phyloP scores from a whole-genome alignment of 1,140 invertebrate genomes.

The Sitophilus oryzae region DNA sequence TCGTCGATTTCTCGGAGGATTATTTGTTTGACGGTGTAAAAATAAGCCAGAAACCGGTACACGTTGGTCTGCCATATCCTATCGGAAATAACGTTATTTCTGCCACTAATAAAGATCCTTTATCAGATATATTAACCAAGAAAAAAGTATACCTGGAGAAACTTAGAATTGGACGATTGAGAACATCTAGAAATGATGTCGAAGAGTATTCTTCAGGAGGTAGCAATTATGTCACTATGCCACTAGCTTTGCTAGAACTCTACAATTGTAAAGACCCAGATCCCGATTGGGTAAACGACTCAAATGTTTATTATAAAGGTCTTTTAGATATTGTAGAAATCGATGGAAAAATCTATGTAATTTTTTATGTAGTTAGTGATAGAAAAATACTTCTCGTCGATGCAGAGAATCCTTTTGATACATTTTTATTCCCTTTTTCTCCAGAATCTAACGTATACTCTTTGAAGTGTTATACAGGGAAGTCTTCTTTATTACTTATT shows the following conservation, averaged over 20 bases:
- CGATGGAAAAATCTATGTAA: slow-evolving; percentile 5
- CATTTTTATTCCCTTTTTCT: neutral
- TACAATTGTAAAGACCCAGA: slow-evolving; percentile 8
- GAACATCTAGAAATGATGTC: neutral
- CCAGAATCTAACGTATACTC: neutral
- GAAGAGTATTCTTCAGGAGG: neutral
- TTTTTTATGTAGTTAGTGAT: slow-evolving; percentile 6
- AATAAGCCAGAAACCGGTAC: neutral
- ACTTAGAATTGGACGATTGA: neutral
- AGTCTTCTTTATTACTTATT: neutral
- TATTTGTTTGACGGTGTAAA: slow-evolving; percentile 7
- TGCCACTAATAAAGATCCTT: slow-evolving; percentile 2
- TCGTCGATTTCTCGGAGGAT: slow-evolving; percentile 9
- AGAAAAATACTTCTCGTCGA: slow-evolving; percentile 1
- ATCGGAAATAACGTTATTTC: neutral
- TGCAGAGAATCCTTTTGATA: neutral
- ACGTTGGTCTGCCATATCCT: slow-evolving; percentile 10
- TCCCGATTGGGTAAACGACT: slow-evolving; percentile 2
- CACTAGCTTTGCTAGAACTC: slow-evolving; percentile 8
- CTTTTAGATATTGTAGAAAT: slow-evolving; percentile 6
- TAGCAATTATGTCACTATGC: slow-evolving; percentile 8
- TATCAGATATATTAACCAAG: neutral
- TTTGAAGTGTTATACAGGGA: slow-evolving; percentile 7
- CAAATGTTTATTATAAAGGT: slow-evolving; percentile 13
- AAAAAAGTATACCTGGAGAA: neutral